Evolutionary conservation across 2,113 vertebrate genomes (phyloP).

Genomic region (Gorsachius goisagi): DNA sequence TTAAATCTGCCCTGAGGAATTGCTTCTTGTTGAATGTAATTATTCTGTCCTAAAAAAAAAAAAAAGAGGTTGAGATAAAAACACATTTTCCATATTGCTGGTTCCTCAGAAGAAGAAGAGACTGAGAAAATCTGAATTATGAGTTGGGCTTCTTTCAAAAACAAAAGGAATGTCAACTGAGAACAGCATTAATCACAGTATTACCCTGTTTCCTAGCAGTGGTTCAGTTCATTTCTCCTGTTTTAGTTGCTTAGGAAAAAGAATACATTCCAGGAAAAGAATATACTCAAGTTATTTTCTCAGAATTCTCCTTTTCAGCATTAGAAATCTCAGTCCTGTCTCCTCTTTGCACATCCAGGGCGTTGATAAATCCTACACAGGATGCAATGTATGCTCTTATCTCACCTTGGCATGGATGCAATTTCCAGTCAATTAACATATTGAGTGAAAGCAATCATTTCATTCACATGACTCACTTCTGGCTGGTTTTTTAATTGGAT

Average conservation of each 20-base stretch:
- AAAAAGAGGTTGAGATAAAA: not conserved
- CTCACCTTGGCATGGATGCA: not conserved
- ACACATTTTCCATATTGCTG: not conserved
- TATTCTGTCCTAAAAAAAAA: not conserved
- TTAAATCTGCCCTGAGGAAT: conserved; percentile 27
- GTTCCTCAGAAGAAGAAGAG: not conserved
- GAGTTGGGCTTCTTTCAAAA: not conserved
- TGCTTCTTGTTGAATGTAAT: not conserved
- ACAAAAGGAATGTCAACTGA: not conserved
- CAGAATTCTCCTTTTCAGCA: not conserved
- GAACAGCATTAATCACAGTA: not conserved
- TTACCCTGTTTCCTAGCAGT: not conserved
- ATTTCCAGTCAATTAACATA: not conserved
- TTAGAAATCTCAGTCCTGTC: not conserved
- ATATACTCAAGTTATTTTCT: not conserved
- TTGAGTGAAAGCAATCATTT: not conserved
- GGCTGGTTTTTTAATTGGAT: not conserved
- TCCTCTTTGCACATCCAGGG: not conserved
- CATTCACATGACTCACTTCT: not conserved
- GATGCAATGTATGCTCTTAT: not conserved
- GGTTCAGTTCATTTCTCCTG: not conserved
- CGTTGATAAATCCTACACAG: not conserved
- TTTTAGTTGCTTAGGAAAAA: not conserved
- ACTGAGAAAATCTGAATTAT: not conserved
- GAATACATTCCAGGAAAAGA: not conserved